Evolutionary conservation across 2,888 invertebrate genomes (phyloP).

Genomic region (Rhagophthalmus giganteus): DNA sequence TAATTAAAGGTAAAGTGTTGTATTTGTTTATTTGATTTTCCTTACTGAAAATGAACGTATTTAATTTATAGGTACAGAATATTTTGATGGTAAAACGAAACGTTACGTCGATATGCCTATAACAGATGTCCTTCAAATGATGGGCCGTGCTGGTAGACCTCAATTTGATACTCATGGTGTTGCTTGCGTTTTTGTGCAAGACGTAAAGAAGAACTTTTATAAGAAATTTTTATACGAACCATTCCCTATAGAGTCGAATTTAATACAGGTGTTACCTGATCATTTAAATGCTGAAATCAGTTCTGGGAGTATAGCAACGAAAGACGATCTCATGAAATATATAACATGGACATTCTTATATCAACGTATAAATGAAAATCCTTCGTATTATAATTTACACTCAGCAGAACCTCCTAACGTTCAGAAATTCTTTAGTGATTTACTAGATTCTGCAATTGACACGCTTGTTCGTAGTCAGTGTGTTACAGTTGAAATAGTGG

Average conservation of each 20-base stretch:
- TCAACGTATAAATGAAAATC: conserved; percentile 87
- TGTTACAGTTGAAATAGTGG: conserved; percentile 60
- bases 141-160: conserved; percentile 97
- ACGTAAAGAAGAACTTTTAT: conserved; percentile 97
- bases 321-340: conserved; percentile 93
- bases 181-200: conserved; percentile 88
- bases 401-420: conserved; percentile 69
- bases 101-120: conserved; percentile 99
- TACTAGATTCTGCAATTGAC: conserved; percentile 78
- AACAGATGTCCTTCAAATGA: conserved; percentile 99
- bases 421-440: conserved; percentile 74
- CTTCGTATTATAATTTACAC: conserved; percentile 84
- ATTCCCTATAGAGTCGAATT: conserved; percentile 97
- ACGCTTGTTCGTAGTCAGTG: conserved; percentile 78
- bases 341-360: conserved; percentile 99
- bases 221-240: conserved; percentile 99
- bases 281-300: conserved; percentile 97
- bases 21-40: background rate
- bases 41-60: background rate
- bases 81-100: conserved; percentile 94
- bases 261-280: conserved; percentile 89
- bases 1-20: conserved; percentile 71
- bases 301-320: conserved; percentile 91
- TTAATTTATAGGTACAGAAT: conserved; percentile 75
- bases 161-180: conserved; percentile 94